These are phyloP conservation scores for Lycaena phlaeas DNA, from an alignment of 2,888 invertebrate genomes.

Conservation along the genomic window DNA sequence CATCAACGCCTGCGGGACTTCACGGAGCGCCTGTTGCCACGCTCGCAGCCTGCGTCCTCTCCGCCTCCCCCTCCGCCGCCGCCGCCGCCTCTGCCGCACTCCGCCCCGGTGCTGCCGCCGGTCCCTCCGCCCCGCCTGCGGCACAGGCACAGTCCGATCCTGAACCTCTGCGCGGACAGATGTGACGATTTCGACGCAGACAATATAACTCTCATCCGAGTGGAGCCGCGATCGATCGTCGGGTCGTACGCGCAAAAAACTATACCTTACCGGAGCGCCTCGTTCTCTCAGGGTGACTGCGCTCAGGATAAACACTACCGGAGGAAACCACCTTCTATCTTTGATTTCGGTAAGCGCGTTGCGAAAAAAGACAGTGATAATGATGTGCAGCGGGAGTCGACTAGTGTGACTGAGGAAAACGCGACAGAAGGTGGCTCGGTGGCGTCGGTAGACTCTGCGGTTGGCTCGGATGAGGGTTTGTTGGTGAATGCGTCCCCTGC, in stretches of 20 bases:
- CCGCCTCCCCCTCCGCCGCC: constrained; percentile 47
- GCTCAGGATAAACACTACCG: constrained; percentile 70
- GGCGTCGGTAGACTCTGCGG: constrained; percentile 74
- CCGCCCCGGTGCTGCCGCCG: constrained; percentile 71
- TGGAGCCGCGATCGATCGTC: constrained; percentile 74
- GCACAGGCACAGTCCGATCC: constrained; percentile 65
- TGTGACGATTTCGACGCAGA: constrained; percentile 60
- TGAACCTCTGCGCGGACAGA: constrained; percentile 60
- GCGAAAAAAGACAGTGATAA: constrained; percentile 30
- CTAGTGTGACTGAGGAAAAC: constrained; percentile 48
- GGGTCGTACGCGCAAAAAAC: constrained; percentile 77
- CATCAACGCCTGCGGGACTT: constrained; percentile 85
- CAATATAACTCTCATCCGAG: constrained; percentile 66
- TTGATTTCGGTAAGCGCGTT: constrained; percentile 53
- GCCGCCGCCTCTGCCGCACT: constrained; percentile 54
- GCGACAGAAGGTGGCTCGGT: constrained; percentile 64
- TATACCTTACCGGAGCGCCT: constrained; percentile 86
- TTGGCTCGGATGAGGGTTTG: constrained; percentile 74
- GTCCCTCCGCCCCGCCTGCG: constrained; percentile 69
- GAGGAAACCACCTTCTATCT: constrained; percentile 50
- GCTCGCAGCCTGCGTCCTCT: constrained; percentile 36
- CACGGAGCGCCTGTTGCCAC: constrained; percentile 83
- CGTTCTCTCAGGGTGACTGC: constrained; percentile 90
- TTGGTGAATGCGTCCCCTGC: constrained; percentile 53
- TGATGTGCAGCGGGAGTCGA: constrained; percentile 38